Evolutionary conservation across 2,797 vertebrate genomes (phyloP).

Genomic region (Xiphophorus birchmanni): DNA sequence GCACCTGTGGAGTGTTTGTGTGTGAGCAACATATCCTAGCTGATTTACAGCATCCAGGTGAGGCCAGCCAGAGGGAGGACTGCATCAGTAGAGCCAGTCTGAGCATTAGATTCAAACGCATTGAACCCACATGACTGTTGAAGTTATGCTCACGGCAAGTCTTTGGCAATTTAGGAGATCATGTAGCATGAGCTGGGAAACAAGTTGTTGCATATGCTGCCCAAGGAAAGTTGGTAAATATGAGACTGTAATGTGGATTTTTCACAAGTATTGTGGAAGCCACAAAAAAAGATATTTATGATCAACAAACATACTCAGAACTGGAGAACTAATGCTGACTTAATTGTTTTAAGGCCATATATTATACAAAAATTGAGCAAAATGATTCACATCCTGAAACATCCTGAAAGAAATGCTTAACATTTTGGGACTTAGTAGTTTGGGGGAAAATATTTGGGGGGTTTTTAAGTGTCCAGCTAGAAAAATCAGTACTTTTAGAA

Average conservation of each 20-base stretch:
- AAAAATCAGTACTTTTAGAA: not conserved
- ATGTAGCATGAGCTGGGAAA: conserved; percentile 19
- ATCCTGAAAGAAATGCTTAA: not conserved
- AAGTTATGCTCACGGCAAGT: conserved; percentile 33
- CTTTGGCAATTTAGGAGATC: conserved; percentile 30
- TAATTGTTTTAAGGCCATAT: not conserved
- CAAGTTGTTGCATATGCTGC: conserved; percentile 19
- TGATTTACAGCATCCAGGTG: conserved; percentile 63
- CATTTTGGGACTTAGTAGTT: not conserved
- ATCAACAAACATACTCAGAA: not conserved
- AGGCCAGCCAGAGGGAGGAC: conserved; percentile 30
- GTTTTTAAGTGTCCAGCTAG: not conserved
- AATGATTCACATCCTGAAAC: not conserved
- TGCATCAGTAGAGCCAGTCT: not conserved
- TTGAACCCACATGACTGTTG: conserved; percentile 22
- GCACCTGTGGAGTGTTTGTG: conserved; percentile 51
- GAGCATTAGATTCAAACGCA: conserved; percentile 3
- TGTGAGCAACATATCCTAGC: conserved; percentile 11
- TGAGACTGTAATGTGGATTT: not conserved
- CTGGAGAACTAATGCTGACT: not conserved
- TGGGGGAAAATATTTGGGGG: not conserved
- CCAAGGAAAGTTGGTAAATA: not conserved
- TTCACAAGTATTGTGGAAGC: not conserved
- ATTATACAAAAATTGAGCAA: not conserved
- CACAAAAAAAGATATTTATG: too few relatives aligned